These are phyloP conservation scores for Nasua narica DNA, from an alignment of 2,797 vertebrate species.

Conservation along the genomic window DNA sequence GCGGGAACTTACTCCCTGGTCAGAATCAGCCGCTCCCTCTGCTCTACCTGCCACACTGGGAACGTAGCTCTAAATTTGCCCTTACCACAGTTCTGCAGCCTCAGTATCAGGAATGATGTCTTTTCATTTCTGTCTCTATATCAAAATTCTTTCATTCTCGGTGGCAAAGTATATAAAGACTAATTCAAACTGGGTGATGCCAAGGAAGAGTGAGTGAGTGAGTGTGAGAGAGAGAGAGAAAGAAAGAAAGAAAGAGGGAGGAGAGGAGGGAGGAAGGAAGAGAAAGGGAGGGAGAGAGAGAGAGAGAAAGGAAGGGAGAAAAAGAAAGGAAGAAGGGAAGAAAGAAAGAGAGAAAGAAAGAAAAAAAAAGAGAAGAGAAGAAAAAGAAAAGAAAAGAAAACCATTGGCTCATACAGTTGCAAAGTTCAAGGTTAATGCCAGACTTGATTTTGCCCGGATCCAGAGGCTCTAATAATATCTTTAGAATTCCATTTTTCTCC, in stretches of 20 bases:
- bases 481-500: not conserved
- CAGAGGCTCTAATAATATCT: not conserved
- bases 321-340: no score
- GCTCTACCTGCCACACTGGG: not conserved
- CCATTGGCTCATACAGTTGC: not conserved
- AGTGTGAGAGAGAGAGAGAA: no score
- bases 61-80: not conserved
- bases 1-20: not conserved
- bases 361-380: rapidly evolving
- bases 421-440: not conserved
- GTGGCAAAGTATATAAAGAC: not conserved
- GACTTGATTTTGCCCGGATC: not conserved
- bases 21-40: not conserved
- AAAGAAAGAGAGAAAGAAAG: no score
- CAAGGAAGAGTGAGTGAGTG: not conserved
- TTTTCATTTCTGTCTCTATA: not conserved
- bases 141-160: conserved; percentile 15
- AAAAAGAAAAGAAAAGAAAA: not conserved
- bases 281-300: no score
- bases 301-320: rapidly evolving
- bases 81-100: not conserved
- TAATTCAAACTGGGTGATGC: not conserved
- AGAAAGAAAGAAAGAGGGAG: no score
- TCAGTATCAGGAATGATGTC: not conserved
- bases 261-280: no score